Percentiles rank a stretch among this genome's conserved stretches.
phyloP scores from a whole-genome alignment of 2,113 vertebrate species.

The Etia nguti region DNA sequence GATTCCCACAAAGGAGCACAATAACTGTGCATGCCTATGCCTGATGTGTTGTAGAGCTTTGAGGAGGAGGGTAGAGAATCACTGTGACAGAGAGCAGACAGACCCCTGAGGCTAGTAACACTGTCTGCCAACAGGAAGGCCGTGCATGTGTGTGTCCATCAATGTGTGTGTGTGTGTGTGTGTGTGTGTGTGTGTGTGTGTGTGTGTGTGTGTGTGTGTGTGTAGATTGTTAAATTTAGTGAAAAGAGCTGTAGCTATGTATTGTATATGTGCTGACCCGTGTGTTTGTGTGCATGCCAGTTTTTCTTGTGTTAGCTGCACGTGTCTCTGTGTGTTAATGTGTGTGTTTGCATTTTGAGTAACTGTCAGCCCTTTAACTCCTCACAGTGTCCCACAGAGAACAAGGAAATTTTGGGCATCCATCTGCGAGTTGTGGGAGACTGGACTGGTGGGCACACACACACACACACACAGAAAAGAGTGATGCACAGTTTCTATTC shows the following conservation, averaged over 20 bases:
- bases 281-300: neutral
- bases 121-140: conserved; percentile 54
- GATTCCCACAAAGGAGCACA: neutral
- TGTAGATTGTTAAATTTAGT: neutral
- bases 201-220: neutral
- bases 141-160: neutral
- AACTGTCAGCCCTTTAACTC: conserved; percentile 59
- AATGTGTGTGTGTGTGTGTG: neutral
- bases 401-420: conserved; percentile 88
- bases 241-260: conserved; percentile 1
- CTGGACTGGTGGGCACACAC: conserved; percentile 88
- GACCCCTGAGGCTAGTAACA: conserved; percentile 59
- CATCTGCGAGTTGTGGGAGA: conserved; percentile 95
- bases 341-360: conserved; percentile 18
- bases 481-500: neutral
- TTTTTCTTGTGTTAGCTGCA: neutral
- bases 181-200: neutral
- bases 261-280: neutral
- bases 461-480: neutral
- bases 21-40: conserved; percentile 20
- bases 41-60: conserved; percentile 30
- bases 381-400: conserved; percentile 89
- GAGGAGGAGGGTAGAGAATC: conserved; percentile 41
- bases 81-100: conserved; percentile 65
- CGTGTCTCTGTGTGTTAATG: neutral